phyloP scores from a whole-genome alignment of 2,113 vertebrate species.

The Erythrolamprus reginae region DNA sequence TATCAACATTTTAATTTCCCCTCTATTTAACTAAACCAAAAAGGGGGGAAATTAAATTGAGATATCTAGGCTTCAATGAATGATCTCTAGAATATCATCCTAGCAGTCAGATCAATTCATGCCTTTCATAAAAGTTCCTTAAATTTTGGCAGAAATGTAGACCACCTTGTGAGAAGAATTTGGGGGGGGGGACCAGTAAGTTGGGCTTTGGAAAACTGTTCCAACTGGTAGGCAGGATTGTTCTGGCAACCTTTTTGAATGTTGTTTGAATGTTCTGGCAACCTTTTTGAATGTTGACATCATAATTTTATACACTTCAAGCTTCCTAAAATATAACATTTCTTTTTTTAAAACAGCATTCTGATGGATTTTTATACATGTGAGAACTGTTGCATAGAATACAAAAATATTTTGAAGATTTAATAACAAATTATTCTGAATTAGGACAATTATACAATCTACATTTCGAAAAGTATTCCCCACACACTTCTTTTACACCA shows the following conservation, averaged over 20 bases:
- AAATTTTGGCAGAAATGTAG: background rate
- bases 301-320: background rate
- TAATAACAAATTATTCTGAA: background rate
- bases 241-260: background rate
- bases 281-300: too few relatives aligned
- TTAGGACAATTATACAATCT: background rate
- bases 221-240: background rate
- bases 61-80: background rate
- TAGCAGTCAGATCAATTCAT: background rate
- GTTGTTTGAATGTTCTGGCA: background rate
- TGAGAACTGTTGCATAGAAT: background rate
- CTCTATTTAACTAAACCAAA: conserved; percentile 44
- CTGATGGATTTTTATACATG: background rate
- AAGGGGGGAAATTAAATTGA: conserved; percentile 27
- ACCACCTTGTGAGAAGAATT: conserved; percentile 17
- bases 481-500: background rate
- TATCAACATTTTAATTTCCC: background rate
- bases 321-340: background rate
- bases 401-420: background rate
- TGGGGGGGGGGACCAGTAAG: conserved; percentile 49
- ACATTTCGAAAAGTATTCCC: background rate
- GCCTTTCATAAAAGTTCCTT: background rate
- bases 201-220: background rate
- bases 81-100: background rate
- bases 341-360: background rate